Evolutionary conservation across 2,797 vertebrate species (phyloP), one percentile per base, ranked within the genome.

Genomic region (Scomberomorus guttatus): DNA sequence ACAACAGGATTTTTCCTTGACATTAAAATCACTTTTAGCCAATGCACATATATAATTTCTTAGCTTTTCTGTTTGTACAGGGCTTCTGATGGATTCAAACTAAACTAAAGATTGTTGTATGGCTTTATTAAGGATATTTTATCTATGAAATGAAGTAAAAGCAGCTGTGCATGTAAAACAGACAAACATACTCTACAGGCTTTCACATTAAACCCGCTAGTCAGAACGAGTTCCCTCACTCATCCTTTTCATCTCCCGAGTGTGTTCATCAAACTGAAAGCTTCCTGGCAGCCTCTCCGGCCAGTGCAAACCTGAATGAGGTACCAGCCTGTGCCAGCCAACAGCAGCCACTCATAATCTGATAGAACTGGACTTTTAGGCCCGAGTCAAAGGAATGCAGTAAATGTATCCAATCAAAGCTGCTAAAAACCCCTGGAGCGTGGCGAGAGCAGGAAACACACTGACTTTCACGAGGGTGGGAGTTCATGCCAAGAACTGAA

Each of bases 231-330:
- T 65, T 59, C 15, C 58, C 22, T 57, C 29, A 3, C 52, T 75
- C 69, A 17, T 44, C 39, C 59, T 1, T 58, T 81, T 80, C 56
- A 65, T 82, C 68, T 79, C 66, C 72, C n/a, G 56, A 75, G 69
- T 18, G 50, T 25, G 39, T 39, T 87, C 80, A 87, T 87, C 65
- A 25, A 54, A 22, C 64, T 74, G 64, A 93, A 87, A 91, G 88
- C 80, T 73, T 87, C 71, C 75, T 69, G 76, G 83, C 80, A 75
- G 65, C 72, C 48, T n/a, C 10, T 14, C 37, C n/a, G 39, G 42
- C 56, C 62, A 44, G 64, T 17, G n/a, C 72, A 58, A 71, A 71
- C 20, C 77, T 52, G 72, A 89, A 56, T 54, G 51, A 67, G 72
- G 73, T 75, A 80, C 79, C 72, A 75, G 65, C 46, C 75, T 25